Conservation (phyloP, 1,140 invertebrate genomes). For the Centruroides vittatus region DNA sequence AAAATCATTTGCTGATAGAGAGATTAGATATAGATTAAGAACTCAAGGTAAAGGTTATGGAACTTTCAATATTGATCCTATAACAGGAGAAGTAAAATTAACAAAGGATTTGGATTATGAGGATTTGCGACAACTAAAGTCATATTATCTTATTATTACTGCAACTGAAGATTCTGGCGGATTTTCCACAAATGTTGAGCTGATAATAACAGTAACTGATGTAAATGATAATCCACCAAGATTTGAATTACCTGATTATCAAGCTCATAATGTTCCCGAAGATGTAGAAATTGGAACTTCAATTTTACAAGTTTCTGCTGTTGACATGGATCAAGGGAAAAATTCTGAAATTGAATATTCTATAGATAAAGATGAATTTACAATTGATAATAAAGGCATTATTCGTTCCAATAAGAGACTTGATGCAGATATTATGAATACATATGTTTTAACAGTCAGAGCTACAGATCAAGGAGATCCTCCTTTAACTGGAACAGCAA, state of each 20-base stretch:
- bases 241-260: conserved; percentile 87
- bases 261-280: conserved; percentile 88
- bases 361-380: conserved; percentile 83
- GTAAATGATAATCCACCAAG: conserved; percentile 85
- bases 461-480: conserved; percentile 84
- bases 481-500: conserved; percentile 75
- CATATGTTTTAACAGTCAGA: conserved; percentile 82
- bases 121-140: conserved; percentile 78
- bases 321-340: conserved; percentile 65
- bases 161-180: conserved; percentile 89
- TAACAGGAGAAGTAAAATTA: conserved; percentile 83
- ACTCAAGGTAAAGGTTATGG: conserved; percentile 84
- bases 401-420: conserved; percentile 43
- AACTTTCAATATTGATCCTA: conserved; percentile 86
- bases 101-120: conserved; percentile 91
- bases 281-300: conserved; percentile 79
- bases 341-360: conserved; percentile 89
- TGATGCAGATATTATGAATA: conserved; percentile 77
- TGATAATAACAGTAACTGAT: conserved; percentile 42
- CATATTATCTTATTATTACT: conserved; percentile 77
- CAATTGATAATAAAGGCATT: conserved; percentile 74
- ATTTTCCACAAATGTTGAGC: conserved; percentile 78
- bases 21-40: conserved; percentile 84
- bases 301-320: conserved; percentile 46
- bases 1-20: conserved; percentile 86